Evolutionary conservation across 1,140 invertebrate genomes (phyloP).

Genomic region (Choristoneura fumiferana): DNA sequence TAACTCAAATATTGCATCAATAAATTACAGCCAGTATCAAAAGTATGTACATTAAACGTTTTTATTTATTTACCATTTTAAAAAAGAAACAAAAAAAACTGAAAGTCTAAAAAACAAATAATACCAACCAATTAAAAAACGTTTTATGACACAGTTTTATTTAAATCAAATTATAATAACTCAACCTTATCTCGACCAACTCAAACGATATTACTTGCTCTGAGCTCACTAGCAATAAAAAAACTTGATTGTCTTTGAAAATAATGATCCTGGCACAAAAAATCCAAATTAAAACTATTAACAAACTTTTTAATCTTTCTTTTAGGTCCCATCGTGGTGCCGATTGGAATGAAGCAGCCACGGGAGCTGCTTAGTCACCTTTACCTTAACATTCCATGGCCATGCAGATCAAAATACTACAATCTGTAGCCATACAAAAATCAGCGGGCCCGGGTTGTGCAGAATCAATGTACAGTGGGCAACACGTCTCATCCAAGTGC

Average conservation of each 20-base stretch:
- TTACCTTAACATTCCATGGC: constrained; percentile 49
- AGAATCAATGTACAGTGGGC: constrained; percentile 63
- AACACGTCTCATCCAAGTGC: constrained; percentile 33
- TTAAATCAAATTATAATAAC: background rate
- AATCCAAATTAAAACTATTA: constrained; percentile 7
- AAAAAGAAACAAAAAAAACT: constrained; percentile 28
- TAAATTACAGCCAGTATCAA: constrained; percentile 34
- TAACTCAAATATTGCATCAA: constrained; percentile 11
- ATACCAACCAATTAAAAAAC: constrained; percentile 10
- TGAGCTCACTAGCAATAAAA: constrained; percentile 5
- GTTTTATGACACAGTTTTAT: background rate
- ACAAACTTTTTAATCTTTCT: constrained; percentile 25
- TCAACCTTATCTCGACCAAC: constrained; percentile 9
- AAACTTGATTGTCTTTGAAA: background rate
- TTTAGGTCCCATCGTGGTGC: constrained; percentile 32
- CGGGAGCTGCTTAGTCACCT: background rate
- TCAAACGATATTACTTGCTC: background rate
- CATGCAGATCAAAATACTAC: constrained; percentile 61
- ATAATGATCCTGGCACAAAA: constrained; percentile 6
- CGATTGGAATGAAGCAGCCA: constrained; percentile 36
- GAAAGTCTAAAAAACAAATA: constrained; percentile 20
- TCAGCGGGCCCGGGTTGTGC: constrained; percentile 57
- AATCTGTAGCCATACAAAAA: constrained; percentile 53
- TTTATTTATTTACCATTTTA: constrained; percentile 28
- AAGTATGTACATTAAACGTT: constrained; percentile 44